Conservation (phyloP, 2,888 invertebrate genomes). For the Caenorhabditis virilis region DNA sequence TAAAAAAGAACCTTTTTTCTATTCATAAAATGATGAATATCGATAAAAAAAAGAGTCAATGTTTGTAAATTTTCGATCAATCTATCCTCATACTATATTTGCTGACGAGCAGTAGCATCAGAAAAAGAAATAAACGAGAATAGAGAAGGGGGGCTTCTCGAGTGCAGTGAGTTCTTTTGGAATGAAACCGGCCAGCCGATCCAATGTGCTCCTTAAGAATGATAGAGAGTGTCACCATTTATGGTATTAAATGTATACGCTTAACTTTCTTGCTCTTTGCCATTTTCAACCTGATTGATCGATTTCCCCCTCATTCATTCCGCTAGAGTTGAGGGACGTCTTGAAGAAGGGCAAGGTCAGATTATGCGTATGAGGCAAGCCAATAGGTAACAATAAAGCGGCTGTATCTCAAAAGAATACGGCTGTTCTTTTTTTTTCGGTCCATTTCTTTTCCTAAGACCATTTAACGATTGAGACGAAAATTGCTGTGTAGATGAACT, state of each 20-base stretch:
- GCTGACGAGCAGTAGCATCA: background rate
- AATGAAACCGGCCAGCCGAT: background rate
- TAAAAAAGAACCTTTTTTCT: too few relatives aligned
- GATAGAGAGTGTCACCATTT: constrained; percentile 8
- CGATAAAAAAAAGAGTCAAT: too few relatives aligned
- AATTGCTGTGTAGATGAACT: too few relatives aligned
- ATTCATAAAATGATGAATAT: too few relatives aligned
- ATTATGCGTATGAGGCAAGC: constrained; percentile 30
- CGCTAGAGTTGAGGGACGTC: constrained; percentile 24
- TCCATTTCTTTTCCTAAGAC: constrained; percentile 3
- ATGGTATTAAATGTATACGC: too few relatives aligned
- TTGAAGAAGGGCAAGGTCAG: constrained; percentile 42
- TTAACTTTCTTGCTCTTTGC: too few relatives aligned
- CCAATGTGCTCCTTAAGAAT: constrained; percentile 1
- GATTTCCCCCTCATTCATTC: too few relatives aligned
- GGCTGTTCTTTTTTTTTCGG: constrained; percentile 12
- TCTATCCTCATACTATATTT: too few relatives aligned
- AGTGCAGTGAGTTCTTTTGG: background rate
- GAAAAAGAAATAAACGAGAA: background rate
- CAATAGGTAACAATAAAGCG: constrained; percentile 15
- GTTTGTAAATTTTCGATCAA: too few relatives aligned
- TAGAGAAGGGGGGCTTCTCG: background rate
- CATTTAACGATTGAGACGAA: too few relatives aligned
- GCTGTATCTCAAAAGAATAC: constrained; percentile 19
- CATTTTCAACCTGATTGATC: too few relatives aligned